These are phyloP conservation scores for Drosophila niveifrons DNA, from an alignment of 2,888 invertebrate genomes.

Conservation along the genomic window DNA sequence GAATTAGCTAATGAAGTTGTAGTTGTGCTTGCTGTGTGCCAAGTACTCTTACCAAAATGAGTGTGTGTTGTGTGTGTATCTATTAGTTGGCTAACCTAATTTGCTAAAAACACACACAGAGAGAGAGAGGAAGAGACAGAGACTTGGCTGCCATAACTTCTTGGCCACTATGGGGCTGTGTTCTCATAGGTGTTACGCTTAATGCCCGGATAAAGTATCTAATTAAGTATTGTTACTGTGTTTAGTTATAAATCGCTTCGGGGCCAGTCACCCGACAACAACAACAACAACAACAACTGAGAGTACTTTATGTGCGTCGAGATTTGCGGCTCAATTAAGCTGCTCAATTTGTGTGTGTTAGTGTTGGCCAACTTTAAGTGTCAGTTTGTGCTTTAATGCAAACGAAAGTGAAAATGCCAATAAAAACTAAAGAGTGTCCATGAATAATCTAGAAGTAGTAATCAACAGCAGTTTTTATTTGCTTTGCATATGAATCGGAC, in stretches of 20 bases:
- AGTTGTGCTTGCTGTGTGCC: constrained; percentile 45
- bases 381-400: constrained; percentile 15
- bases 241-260: constrained; percentile 63
- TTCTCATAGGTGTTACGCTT: constrained; percentile 69
- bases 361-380: constrained; percentile 17
- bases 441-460: background rate
- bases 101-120: constrained; percentile 60
- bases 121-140: background rate
- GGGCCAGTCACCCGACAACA: constrained; percentile 2
- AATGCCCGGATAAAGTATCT: constrained; percentile 74
- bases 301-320: constrained; percentile 30
- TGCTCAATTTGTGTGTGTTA: constrained; percentile 13
- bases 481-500: constrained; percentile 18
- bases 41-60: constrained; percentile 20
- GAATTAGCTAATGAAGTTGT: constrained; percentile 81
- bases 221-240: constrained; percentile 63
- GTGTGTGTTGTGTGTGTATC: constrained; percentile 44
- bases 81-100: constrained; percentile 74
- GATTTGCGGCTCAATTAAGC: constrained; percentile 15
- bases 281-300: background rate
- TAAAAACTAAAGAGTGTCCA: background rate
- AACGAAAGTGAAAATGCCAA: background rate
- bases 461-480: background rate
- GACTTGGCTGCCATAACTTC: constrained; percentile 63
- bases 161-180: constrained; percentile 44